Percentiles rank a stretch among this genome's conserved stretches.
Evolutionary conservation across 2,888 invertebrate species (phyloP).

Genomic region (Ctena decussata): DNA sequence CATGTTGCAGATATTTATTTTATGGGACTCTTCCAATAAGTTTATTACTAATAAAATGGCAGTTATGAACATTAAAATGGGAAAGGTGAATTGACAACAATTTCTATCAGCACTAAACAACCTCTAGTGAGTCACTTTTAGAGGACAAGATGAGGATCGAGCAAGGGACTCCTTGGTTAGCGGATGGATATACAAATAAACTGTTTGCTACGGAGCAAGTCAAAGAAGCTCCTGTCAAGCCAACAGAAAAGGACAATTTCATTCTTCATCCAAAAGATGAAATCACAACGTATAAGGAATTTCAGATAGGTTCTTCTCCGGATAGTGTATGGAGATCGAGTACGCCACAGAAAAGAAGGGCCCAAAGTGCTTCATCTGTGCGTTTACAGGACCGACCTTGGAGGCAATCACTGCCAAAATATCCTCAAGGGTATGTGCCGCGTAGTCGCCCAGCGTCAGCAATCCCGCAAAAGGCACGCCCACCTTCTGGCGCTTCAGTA

Average conservation of each 20-base stretch:
- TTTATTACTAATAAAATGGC: not conserved
- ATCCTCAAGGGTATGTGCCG: conserved; percentile 44
- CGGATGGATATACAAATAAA: conserved; percentile 68
- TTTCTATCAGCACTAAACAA: no score
- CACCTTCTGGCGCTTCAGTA: conserved; percentile 34
- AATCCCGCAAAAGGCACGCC: conserved; percentile 41
- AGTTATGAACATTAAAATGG: no score
- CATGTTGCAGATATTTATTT: no score
- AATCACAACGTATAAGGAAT: conserved; percentile 57
- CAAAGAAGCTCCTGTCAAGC: conserved; percentile 56
- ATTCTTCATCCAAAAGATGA: conserved; percentile 66
- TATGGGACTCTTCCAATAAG: no score
- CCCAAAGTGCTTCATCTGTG: conserved; percentile 62
- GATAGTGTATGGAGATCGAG: conserved; percentile 21
- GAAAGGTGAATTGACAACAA: no score
- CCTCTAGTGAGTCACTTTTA: no score
- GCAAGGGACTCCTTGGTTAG: conserved; percentile 64
- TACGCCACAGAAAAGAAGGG: conserved; percentile 45
- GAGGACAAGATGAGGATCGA: conserved; percentile 56
- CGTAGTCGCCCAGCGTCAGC: conserved; percentile 61
- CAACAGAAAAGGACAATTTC: conserved; percentile 68
- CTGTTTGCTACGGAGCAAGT: conserved; percentile 61
- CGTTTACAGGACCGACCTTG: conserved; percentile 61
- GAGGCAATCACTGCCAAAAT: conserved; percentile 43
- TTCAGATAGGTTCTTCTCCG: conserved; percentile 37